Conservation (phyloP, 1,140 invertebrate species). For the Listronotus bonariensis region DNA sequence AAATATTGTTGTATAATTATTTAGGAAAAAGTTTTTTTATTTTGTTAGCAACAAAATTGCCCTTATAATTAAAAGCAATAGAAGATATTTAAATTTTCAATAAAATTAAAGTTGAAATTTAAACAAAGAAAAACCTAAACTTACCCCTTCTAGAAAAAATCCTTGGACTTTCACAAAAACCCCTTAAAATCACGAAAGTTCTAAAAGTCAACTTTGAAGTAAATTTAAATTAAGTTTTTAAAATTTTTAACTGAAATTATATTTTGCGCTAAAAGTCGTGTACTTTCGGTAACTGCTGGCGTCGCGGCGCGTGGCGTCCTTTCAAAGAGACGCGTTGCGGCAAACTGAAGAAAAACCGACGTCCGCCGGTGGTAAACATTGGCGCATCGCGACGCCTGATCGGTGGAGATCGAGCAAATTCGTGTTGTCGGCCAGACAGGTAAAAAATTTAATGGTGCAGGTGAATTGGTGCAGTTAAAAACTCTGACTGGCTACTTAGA, state of each 20-base stretch:
- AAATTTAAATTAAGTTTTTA: background rate
- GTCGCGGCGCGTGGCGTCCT: conserved; percentile 32
- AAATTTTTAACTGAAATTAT: background rate
- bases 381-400: conserved; percentile 48
- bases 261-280: conserved; percentile 18
- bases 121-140: too few relatives aligned
- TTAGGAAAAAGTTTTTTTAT: too few relatives aligned
- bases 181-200: too few relatives aligned
- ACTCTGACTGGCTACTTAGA: too few relatives aligned
- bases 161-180: too few relatives aligned
- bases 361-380: conserved; percentile 50
- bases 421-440: conserved; percentile 28
- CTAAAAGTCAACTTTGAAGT: too few relatives aligned
- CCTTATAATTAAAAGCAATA: too few relatives aligned
- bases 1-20: too few relatives aligned
- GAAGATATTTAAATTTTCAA: too few relatives aligned
- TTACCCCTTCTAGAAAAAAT: too few relatives aligned
- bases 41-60: too few relatives aligned
- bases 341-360: conserved; percentile 50
- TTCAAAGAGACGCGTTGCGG: conserved; percentile 40
- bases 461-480: conserved; percentile 12
- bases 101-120: too few relatives aligned
- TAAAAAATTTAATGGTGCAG: conserved; percentile 20
- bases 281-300: conserved; percentile 8
- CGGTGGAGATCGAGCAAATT: conserved; percentile 35